Evolutionary conservation across 2,888 invertebrate genomes (phyloP).

Genomic region (Prosopocoilus inquinatus): DNA sequence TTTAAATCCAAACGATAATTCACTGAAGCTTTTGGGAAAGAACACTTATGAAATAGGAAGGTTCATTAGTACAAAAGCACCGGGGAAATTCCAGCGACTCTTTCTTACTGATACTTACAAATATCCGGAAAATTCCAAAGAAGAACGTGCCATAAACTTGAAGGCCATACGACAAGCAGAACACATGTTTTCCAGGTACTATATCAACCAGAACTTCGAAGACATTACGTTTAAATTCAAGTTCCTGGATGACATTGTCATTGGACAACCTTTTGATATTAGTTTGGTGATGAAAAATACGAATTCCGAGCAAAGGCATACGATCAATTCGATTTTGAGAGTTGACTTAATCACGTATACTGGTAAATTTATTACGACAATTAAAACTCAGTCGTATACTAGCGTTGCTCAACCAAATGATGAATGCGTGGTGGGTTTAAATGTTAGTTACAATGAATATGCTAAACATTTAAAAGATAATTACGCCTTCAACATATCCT

Average conservation of each 20-base stretch:
- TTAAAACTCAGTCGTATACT: conserved; percentile 59
- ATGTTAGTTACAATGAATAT: conserved; percentile 73
- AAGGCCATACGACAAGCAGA: conserved; percentile 75
- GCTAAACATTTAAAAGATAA: conserved; percentile 71
- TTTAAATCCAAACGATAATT: conserved; percentile 64
- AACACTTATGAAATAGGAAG: conserved; percentile 73
- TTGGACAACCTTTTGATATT: conserved; percentile 75
- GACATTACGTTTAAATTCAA: conserved; percentile 78
- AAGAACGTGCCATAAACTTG: conserved; percentile 77
- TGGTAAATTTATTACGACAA: conserved; percentile 66
- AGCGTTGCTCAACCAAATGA: conserved; percentile 62
- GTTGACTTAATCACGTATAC: conserved; percentile 78
- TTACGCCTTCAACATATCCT: conserved; percentile 76
- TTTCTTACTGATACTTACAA: conserved; percentile 78
- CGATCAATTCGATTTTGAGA: conserved; percentile 65
- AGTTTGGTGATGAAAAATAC: conserved; percentile 67
- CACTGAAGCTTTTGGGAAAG: conserved; percentile 70
- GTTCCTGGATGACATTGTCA: conserved; percentile 73
- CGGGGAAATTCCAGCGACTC: conserved; percentile 72
- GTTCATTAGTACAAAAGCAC: conserved; percentile 78
- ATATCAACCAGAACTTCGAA: conserved; percentile 79
- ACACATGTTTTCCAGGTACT: conserved; percentile 74
- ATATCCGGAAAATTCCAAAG: conserved; percentile 70
- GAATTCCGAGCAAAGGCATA: conserved; percentile 59
- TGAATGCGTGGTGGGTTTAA: conserved; percentile 59